Conservation (phyloP, 2,113 vertebrate species). For the Sinocyclocheilus anshuiensis region DNA sequence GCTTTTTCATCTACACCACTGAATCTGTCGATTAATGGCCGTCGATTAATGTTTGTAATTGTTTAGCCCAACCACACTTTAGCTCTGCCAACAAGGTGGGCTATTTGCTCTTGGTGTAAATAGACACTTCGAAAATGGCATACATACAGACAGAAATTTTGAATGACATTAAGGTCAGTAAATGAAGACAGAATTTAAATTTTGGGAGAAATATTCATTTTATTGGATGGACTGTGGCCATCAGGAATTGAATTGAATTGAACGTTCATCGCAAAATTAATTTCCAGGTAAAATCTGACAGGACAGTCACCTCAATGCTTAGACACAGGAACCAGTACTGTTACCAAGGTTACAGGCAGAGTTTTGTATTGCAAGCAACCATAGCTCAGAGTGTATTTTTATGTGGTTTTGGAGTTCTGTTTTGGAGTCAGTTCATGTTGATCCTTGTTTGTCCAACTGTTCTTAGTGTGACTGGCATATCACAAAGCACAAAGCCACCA, state of each 20-base stretch:
- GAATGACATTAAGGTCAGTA: neutral
- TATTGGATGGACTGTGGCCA: conserved; percentile 28
- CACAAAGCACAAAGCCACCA: neutral
- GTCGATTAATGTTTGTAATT: too few species aligned
- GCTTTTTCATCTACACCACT: too few species aligned
- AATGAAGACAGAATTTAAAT: neutral
- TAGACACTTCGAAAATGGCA: too few species aligned
- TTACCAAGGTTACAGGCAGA: conserved; percentile 67
- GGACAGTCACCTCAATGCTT: too few species aligned
- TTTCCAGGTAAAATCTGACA: conserved; percentile 49
- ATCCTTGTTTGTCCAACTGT: neutral
- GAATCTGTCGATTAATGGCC: too few species aligned
- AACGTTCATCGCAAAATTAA: neutral
- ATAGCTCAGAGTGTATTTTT: conserved; percentile 42
- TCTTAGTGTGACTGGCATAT: conserved; percentile 34
- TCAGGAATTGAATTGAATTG: neutral
- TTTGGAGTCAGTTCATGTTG: conserved; percentile 23
- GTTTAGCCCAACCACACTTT: too few species aligned
- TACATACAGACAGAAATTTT: neutral
- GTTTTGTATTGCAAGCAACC: conserved; percentile 50
- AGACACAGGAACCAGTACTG: conserved; percentile 30
- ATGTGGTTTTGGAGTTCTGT: conserved; percentile 50
- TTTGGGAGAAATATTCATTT: neutral
- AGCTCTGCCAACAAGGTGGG: too few species aligned
- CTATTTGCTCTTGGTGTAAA: too few species aligned